These are phyloP conservation scores for Machimus atricapillus DNA, from an alignment of 2,888 invertebrate genomes.

Conservation along the genomic window DNA sequence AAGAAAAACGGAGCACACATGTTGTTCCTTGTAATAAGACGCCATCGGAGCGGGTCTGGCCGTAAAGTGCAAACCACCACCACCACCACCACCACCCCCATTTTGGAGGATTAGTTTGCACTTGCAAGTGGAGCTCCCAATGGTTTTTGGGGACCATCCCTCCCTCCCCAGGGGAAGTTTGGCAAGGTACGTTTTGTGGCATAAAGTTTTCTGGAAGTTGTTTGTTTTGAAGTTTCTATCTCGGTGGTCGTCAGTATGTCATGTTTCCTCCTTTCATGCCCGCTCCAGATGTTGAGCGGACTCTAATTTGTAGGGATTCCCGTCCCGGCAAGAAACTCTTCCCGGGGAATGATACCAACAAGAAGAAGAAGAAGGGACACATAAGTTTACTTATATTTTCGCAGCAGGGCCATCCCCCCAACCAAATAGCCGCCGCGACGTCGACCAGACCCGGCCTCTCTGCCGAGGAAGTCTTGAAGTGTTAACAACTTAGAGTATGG, in stretches of 20 bases:
- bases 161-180: not conserved
- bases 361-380: conserved; percentile 4
- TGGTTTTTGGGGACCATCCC: not conserved
- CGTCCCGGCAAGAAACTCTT: conserved; percentile 12
- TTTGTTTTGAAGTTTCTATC: conserved; percentile 42
- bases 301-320: conserved; percentile 16
- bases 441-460: not conserved
- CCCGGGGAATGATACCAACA: not conserved
- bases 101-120: conserved; percentile 17
- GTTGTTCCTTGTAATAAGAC: conserved; percentile 30
- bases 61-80: conserved; percentile 4
- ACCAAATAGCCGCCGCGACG: not conserved
- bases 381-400: not conserved
- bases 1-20: conserved; percentile 19
- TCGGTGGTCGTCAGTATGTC: conserved; percentile 29
- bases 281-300: not conserved
- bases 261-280: conserved; percentile 13
- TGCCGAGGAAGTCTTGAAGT: conserved; percentile 3
- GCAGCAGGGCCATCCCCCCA: not conserved
- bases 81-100: too few species aligned
- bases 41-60: not conserved
- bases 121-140: conserved; percentile 6
- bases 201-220: conserved; percentile 42
- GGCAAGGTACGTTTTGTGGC: conserved; percentile 43
- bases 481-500: conserved; percentile 27